Conservation (phyloP, 1,140 invertebrate species). For the Zaprionus kolodkinae region DNA sequence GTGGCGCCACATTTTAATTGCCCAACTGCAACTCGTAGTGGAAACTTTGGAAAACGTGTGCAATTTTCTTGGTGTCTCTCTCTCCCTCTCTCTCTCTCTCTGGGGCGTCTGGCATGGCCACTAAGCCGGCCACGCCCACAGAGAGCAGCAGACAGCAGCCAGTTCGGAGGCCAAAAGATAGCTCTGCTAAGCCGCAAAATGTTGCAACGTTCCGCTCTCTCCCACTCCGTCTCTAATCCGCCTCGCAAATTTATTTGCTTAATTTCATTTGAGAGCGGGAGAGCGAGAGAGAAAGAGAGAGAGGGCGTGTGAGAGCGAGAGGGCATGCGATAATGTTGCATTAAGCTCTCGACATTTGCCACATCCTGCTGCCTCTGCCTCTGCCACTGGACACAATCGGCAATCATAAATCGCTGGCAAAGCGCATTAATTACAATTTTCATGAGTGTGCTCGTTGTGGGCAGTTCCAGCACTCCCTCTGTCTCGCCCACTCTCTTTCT, state of each 20-base stretch:
- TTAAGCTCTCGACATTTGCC: conserved; percentile 65
- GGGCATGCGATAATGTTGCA: conserved; percentile 73
- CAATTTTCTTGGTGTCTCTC: conserved; percentile 54
- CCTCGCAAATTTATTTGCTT: conserved; percentile 79
- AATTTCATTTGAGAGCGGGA: conserved; percentile 71
- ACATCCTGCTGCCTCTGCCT: conserved; percentile 11
- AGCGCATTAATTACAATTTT: conserved; percentile 49
- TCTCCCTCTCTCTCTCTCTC: not conserved
- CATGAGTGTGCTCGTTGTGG: not conserved
- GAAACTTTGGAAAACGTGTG: conserved; percentile 62
- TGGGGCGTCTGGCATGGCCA: conserved; percentile 8
- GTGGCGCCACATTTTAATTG: conserved; percentile 71
- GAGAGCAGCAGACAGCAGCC: not conserved
- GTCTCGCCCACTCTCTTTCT: not conserved
- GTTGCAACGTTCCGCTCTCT: conserved; percentile 36
- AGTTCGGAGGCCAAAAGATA: conserved; percentile 47
- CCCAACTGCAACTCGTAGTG: conserved; percentile 56
- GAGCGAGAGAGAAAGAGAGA: not conserved
- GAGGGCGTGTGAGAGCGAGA: conserved; percentile 10
- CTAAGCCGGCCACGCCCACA: conserved; percentile 48
- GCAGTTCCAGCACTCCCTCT: not conserved
- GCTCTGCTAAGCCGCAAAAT: conserved; percentile 75
- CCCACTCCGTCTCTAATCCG: conserved; percentile 52
- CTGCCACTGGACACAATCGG: conserved; percentile 33
- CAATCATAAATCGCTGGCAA: conserved; percentile 49